phyloP scores from a whole-genome alignment of 2,888 invertebrate genomes.

The Ophion costatus region DNA sequence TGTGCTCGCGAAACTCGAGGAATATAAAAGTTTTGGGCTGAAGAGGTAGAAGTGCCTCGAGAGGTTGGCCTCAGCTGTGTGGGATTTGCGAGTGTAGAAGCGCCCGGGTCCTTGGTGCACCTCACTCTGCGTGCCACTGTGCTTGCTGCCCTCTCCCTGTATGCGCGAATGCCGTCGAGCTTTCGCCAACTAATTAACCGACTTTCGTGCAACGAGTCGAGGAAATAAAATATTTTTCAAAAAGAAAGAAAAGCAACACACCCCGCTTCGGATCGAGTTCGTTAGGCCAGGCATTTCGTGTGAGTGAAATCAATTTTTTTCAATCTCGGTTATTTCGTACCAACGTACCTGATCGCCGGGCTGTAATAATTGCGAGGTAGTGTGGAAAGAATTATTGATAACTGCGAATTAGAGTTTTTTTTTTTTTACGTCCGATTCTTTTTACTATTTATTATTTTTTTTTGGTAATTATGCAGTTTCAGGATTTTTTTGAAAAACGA shows the following conservation, averaged over 20 bases:
- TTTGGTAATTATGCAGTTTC: too few relatives aligned
- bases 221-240: too few relatives aligned
- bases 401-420: background rate
- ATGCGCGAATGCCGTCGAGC: conserved; percentile 37
- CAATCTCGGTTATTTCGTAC: background rate
- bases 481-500: too few relatives aligned
- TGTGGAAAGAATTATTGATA: too few relatives aligned
- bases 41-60: conserved; percentile 21
- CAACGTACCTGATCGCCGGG: too few relatives aligned
- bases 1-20: background rate
- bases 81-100: conserved; percentile 25
- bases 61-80: conserved; percentile 26
- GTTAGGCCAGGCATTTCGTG: conserved; percentile 16
- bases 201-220: conserved; percentile 44
- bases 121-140: conserved; percentile 34
- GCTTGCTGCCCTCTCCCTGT: background rate
- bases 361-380: too few relatives aligned
- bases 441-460: too few relatives aligned
- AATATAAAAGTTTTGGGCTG: conserved; percentile 50
- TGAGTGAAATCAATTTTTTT: conserved; percentile 23
- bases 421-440: background rate
- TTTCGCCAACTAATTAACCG: conserved; percentile 64
- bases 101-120: conserved; percentile 12
- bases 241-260: background rate
- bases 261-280: conserved; percentile 19